Percentiles rank a stretch among this genome's conserved stretches.
Evolutionary conservation across 2,797 vertebrate genomes (phyloP).

Genomic region (Dermochelys coriacea): DNA sequence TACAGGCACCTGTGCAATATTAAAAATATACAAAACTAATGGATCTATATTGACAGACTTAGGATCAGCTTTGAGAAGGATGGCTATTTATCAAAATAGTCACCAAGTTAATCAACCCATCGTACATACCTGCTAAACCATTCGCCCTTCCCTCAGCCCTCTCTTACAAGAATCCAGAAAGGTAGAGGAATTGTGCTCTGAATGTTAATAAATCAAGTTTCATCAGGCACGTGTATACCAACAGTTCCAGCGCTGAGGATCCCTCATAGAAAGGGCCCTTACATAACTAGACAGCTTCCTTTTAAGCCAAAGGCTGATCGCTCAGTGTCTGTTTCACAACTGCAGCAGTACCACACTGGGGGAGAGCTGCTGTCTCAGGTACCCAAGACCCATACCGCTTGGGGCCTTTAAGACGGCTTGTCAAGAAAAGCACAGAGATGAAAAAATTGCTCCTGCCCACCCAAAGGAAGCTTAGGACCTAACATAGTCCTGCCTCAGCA

Average conservation of each 20-base stretch:
- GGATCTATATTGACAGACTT: not conserved
- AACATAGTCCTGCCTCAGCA: not conserved
- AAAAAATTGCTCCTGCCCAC: not conserved
- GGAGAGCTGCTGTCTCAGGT: not conserved
- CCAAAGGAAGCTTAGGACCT: not conserved
- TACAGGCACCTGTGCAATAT: conserved; percentile 10
- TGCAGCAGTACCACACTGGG: not conserved
- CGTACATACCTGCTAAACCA: not conserved
- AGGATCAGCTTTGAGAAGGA: not conserved
- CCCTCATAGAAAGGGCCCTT: not conserved
- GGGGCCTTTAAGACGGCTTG: no score
- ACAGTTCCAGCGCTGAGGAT: not conserved
- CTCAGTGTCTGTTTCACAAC: not conserved
- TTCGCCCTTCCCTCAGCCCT: not conserved
- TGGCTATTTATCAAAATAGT: not conserved
- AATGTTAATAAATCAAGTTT: not conserved
- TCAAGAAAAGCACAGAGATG: not conserved
- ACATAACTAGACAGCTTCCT: not conserved
- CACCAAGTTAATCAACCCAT: not conserved
- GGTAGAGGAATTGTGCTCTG: not conserved
- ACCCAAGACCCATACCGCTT: not conserved
- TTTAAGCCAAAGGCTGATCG: not conserved
- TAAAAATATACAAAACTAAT: conserved; percentile 5
- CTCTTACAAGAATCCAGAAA: not conserved
- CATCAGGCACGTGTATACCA: not conserved